Evolutionary conservation across 2,113 vertebrate species (phyloP), one percentile per base, ranked within the genome.

Genomic region (Callionymus lyra): DNA sequence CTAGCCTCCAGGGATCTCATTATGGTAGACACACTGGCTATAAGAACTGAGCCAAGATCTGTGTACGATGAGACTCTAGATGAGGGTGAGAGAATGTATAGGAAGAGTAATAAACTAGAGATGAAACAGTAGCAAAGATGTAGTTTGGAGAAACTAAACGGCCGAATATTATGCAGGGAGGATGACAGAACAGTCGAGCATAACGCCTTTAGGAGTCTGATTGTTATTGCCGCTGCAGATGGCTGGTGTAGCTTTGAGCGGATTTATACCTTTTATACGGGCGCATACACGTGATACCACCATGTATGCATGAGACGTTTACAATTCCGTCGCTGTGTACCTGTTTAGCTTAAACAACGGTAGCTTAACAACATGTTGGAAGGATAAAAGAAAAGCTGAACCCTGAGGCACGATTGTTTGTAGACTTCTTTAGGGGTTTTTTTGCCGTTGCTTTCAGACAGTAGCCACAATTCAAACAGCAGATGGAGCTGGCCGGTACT

Each of bases 1-100:
- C 47, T 47, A 37, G 59, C 54, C 80, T 80, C 79, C 39, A 34
- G 79, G 76, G 79, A 81, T 42, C 79, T 86, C 68, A 84, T 84
- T 82, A 84, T 48, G 54, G 51, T 32, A 36, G 52, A 69, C 49
- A 54, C 46, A 44, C 56, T 38, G 67, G 47, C 49, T 56, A 64
- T 48, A 36, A 59, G 46, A 41, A 61, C 52, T 1, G 35, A 58
- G 54, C 47, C 38, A 10, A 27, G 21, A 67, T 63, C 36, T 56
- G 50, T 1, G 12, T 48, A 59, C 16, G 47, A 59, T 18, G 21
- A n/a, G 54, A 48, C 50, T 63, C 47, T 56, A 55, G 55, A 55
- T 18, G 39, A 16, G 44, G 40, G 50, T 51, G 43, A 36, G 59
- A 16, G 36, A 17, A 0, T 52, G 38, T 13, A 13, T 32, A 34